Evolutionary conservation across 2,797 vertebrate genomes (phyloP), one percentile per base, ranked within the genome.

Genomic region (Crypturellus tataupa): DNA sequence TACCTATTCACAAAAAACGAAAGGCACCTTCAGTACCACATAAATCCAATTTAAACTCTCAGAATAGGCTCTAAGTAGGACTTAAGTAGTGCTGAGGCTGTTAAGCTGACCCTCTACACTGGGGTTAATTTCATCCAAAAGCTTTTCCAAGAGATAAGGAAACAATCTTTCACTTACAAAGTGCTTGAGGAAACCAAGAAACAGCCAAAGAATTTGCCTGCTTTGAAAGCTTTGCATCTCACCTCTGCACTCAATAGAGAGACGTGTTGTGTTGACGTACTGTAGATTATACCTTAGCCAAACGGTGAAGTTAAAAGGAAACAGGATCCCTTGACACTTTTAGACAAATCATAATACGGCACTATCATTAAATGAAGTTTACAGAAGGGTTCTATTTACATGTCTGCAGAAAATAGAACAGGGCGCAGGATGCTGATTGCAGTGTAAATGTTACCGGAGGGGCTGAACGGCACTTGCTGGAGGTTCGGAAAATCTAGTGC

Each of bases 331-430:
- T 96, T 97, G 97, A 98, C 97, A 95, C 97, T 97, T 97, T 97
- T 96, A 97, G 97, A 97, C 97, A 97, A 96, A 97, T 94, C 95
- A 96, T 97, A 98, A 97, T 97, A 97, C 23, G 31, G 96, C 97
- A 90, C 95, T 96, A 96, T 96, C 91, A 91, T 97, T 97, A 96
- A 97, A 96, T 1, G 69, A 75, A 94, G 95, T 95, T 95, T 97
- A 97, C 96, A 96, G 94, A 97, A 96, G 97, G 92, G 80, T 97
- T 98, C 97, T 98, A 97, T 98, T 98, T 98, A 97, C 97, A 97
- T 93, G 96, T 96, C 97, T 97, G 96, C 97, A 98, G 97, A 98
- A 98, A 98, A 98, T 97, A 98, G 97, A 97, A 94, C 85, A 42
- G 96, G 96, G 90, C 9, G 40, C 95, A 97, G 95, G 95, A 94